phyloP scores from a whole-genome alignment of 1,140 invertebrate genomes.

The Prorops nasuta region DNA sequence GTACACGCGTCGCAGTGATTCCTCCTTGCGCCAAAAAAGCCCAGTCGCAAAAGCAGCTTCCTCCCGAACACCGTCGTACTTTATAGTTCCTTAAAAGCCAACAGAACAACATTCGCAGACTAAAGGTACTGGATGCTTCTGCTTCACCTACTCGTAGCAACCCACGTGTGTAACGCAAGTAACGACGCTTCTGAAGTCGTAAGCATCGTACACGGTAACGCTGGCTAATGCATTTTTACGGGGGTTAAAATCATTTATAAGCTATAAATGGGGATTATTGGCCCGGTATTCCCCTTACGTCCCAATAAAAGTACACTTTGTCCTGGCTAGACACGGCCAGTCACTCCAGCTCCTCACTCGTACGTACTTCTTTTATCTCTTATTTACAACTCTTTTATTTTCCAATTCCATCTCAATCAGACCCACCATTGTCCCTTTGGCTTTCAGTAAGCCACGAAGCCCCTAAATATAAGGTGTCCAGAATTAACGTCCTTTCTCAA shows the following conservation, averaged over 20 bases:
- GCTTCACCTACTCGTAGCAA: too few relatives aligned
- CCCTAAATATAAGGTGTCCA: constrained; percentile 15
- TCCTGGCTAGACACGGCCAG: constrained; percentile 47
- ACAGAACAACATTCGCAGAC: too few relatives aligned
- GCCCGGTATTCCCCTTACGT: constrained; percentile 36
- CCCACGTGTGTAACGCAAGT: constrained; percentile 13
- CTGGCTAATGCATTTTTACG: constrained; percentile 51
- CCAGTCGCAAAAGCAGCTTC: too few relatives aligned
- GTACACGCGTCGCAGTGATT: too few relatives aligned
- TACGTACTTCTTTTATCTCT: constrained; percentile 51
- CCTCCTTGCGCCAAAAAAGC: too few relatives aligned
- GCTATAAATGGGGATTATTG: constrained; percentile 57
- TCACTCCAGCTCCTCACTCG: constrained; percentile 36
- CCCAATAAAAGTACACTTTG: constrained; percentile 54
- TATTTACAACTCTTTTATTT: constrained; percentile 59
- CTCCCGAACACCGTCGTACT: too few relatives aligned
- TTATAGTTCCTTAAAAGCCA: constrained; percentile 50
- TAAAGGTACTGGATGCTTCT: too few relatives aligned
- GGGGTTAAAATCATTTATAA: constrained; percentile 58
- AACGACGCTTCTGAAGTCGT: not conserved
- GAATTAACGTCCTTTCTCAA: constrained; percentile 18
- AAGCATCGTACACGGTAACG: constrained; percentile 35
- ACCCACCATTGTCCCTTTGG: constrained; percentile 10
- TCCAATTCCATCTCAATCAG: constrained; percentile 58
- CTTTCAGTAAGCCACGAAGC: not conserved